Evolutionary conservation across 2,888 invertebrate genomes (phyloP), one percentile per base, ranked within the genome.

Genomic region (Silvanus unidentatus): DNA sequence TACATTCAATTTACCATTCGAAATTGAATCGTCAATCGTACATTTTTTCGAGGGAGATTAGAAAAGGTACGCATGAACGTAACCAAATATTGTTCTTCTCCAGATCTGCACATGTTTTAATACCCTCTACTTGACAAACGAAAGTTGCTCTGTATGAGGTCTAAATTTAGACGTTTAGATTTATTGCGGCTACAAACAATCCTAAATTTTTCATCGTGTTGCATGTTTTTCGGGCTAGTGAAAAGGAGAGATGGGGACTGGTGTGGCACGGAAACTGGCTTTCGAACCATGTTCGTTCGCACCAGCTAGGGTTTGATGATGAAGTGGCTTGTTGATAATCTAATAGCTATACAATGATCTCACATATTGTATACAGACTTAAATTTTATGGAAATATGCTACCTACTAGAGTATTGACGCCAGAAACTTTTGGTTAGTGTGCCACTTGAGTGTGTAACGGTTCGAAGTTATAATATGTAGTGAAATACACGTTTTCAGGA

Each of bases 361-460:
- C 45, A 45, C 45, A 45, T 45, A 45, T 45, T 45, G 45, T 40
- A 38, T 37, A 29, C 40, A 41, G 45, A 38, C 40, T 32, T 11
- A 32, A n/a, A 9, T 32, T 12, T 32, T 32, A 3, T 32, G 11
- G 10, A 32, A 12, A n/a, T n/a, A 32, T 12, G 32, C 32, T 12
- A 5, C 32, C 32, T 12, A 32, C n/a, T 8, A 32, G 8, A 22
- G 22, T 8, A 3, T 22, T 22, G 32, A 32, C 32, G 13, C 32
- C n/a, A 32, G 32, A 32, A 32, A 22, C 8, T n/a, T n/a, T n/a
- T n/a, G n/a, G n/a, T n/a, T n/a, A n/a, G n/a, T n/a, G n/a, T n/a
- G n/a, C n/a, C n/a, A n/a, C n/a, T n/a, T n/a, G n/a, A n/a, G n/a
- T n/a, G n/a, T n/a, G n/a, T n/a, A n/a, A n/a, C n/a, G n/a, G n/a